Evolutionary conservation across 1,140 invertebrate species (phyloP).

Genomic region (Drosophila murphyi): DNA sequence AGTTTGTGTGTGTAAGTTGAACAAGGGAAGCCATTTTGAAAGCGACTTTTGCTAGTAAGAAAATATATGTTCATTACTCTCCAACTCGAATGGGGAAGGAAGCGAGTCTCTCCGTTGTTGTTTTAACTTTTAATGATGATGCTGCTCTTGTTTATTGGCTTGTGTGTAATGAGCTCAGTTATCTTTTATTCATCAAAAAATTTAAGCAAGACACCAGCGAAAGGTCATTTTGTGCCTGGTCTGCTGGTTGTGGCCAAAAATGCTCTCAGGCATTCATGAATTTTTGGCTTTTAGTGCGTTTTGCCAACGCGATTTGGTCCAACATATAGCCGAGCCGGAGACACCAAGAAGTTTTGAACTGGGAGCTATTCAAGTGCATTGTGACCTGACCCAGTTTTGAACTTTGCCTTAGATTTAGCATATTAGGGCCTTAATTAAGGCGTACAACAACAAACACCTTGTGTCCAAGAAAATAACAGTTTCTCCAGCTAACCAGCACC

Average conservation of each 20-base stretch:
- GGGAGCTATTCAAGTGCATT: conserved; percentile 3
- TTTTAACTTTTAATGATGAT: conserved; percentile 33
- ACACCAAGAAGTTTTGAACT: background rate
- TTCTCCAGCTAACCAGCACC: background rate
- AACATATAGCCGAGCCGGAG: conserved; percentile 11
- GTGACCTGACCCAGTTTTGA: conserved; percentile 33
- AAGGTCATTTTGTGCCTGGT: conserved; percentile 44
- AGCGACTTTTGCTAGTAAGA: no score
- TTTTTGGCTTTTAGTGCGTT: conserved; percentile 73
- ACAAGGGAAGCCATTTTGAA: no score
- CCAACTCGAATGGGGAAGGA: no score
- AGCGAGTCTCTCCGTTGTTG: conserved; percentile 9
- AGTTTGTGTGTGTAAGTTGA: no score
- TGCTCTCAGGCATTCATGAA: conserved; percentile 80
- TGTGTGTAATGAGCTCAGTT: conserved; percentile 60
- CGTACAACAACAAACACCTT: background rate
- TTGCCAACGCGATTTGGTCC: conserved; percentile 14
- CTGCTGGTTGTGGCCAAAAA: conserved; percentile 26
- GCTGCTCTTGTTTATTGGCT: conserved; percentile 13
- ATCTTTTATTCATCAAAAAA: conserved; percentile 79
- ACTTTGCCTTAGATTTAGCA: conserved; percentile 18
- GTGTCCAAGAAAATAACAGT: background rate
- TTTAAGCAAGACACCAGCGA: conserved; percentile 53
- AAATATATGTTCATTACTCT: no score
- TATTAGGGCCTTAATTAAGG: conserved; percentile 25